Base-by-base conservation (phyloP, 2,797 vertebrate species). In the Clarias pachynema region DNA sequence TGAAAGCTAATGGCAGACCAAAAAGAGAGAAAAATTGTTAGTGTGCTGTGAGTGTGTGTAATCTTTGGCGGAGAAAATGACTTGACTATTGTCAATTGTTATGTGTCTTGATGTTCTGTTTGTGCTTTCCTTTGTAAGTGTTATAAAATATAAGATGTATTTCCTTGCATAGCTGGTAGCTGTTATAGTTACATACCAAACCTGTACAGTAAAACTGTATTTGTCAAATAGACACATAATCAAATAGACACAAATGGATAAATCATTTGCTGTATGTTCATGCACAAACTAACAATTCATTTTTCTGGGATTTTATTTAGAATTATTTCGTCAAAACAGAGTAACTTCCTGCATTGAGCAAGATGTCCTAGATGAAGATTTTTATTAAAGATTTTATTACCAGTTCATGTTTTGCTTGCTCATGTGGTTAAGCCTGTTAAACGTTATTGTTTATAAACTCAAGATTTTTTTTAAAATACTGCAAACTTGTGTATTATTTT, bases 1-100 rank as follows among this genome's bases (percentile, higher is more conserved):
- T 80, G 74, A 72, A 84, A 83, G 86, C 68, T 82, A 90, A 89
- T 94, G 92, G 92, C 92, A 82, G 72, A 82, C 56, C 72, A 18
- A 53, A 78, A 53, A 73, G 56, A 78, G 26, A 37, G 63, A 57
- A 59, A 77, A 77, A 74, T 93, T 93, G 92, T 93, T 89, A 87
- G 86, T 90, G 88, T 88, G 82, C 57, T 9, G 29, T 81, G 62
- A 62, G 84, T 89, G 53, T 89, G 75, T 84, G 15, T 87, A 81
- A 85, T 73, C 53, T 74, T 69, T 62, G 81, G 79, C n/a, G 62
- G 69, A 81, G 70, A 83, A 20, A 57, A 69, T 57, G 53, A 80
- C 49, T 79, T 81, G 59, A 22, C 77, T 62, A 20, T 57, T 68
- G 80, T 69, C 66, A 86, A 26, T 56, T 72, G 81, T 88, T 53